Base-by-base conservation (phyloP, 2,113 vertebrate genomes). In the Clarias magur region DNA sequence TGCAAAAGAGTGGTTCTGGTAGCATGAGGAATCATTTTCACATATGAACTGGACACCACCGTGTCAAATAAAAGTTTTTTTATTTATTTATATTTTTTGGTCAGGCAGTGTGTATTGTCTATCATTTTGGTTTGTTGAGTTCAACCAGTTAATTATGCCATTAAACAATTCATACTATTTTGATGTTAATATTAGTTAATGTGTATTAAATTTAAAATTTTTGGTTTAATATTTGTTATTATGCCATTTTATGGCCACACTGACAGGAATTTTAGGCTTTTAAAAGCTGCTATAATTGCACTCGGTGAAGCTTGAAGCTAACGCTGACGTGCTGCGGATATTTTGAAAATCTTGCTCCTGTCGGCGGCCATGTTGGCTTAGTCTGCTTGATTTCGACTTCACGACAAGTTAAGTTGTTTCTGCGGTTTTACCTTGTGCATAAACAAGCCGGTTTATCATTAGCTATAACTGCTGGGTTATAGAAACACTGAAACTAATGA, bases 301-400 rank as follows among this genome's bases (percentile, higher is more conserved):
- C 2, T 19, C 34, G 5, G 70, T 60, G 19, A 80, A 80, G 6
- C 79, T 5, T 34, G 79, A 34, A 34, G 30, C 27, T 38, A 80
- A 80, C 56, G 0, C 11, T 4, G 30, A 34, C 17, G 17, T 38
- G 48, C 6, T 12, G 68, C 89, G 30, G 5, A 76, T 88, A 90
- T 84, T 90, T 81, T 90, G 89, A 88, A 88, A 88, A 57, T 2
- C 30, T 34, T 34, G 0, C n/a, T 0, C 30, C n/a, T 8, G 27
- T 23, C 34, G 11, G 13, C 70, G 63, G 68, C 72, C 73, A 86
- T 88, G 12, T 80, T 81, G 12, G 11, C 21, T 2, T 5, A 27
- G 6, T 2, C 23, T 73, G 13, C 11, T 73, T 15, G 57, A 56
- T 83, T 68, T 84, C 82, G 63, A 15, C 80, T 88, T 86, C 80